Evolutionary conservation across 2,113 vertebrate species (phyloP).

Genomic region (Heterochromis multidens): DNA sequence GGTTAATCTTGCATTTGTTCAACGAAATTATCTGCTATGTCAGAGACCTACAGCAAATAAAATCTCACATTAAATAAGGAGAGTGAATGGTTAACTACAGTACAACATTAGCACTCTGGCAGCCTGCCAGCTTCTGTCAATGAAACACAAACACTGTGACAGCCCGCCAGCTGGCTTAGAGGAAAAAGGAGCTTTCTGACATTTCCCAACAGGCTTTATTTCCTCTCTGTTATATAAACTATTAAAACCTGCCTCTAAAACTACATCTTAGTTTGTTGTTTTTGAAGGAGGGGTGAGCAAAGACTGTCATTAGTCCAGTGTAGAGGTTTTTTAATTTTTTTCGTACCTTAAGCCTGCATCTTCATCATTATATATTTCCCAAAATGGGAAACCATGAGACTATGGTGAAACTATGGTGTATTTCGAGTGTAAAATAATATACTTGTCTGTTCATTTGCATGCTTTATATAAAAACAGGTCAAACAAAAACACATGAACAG

Average conservation of each 20-base stretch:
- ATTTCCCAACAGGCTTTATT: neutral
- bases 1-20: neutral
- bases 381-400: neutral
- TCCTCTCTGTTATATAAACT: neutral
- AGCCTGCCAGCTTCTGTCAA: neutral
- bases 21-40: neutral
- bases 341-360: neutral
- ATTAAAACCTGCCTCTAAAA: neutral
- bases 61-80: neutral
- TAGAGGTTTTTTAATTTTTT: neutral
- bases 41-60: neutral
- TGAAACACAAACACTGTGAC: neutral
- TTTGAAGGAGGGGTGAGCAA: neutral
- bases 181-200: neutral
- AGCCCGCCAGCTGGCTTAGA: neutral
- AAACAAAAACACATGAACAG: neutral
- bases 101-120: neutral
- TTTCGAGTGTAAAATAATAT: neutral
- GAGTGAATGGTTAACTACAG: neutral
- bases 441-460: neutral
- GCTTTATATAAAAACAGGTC: neutral
- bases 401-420: neutral
- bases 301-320: neutral
- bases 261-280: neutral
- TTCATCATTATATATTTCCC: neutral